A percentile compares a stretch with the other conserved stretches of the same genome.
These are phyloP conservation scores for Centropus bengalensis DNA, from an alignment of 2,113 vertebrate genomes.

Conservation along the genomic window DNA sequence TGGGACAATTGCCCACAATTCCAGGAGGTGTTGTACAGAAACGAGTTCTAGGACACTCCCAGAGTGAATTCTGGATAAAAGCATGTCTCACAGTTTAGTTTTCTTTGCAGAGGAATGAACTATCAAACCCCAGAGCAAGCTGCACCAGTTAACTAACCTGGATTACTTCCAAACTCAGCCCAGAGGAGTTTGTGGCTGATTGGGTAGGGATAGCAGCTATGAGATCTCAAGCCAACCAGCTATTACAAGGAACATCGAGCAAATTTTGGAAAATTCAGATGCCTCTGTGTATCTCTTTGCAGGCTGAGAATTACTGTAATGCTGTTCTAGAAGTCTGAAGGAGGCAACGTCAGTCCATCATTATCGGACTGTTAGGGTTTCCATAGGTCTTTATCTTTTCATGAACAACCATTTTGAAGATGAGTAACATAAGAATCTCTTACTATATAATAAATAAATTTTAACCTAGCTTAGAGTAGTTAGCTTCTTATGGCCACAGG, in stretches of 20 bases:
- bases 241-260: neutral
- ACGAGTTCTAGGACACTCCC: constrained; percentile 38
- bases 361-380: neutral
- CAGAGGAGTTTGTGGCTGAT: neutral
- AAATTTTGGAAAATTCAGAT: neutral
- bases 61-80: constrained; percentile 1
- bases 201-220: neutral
- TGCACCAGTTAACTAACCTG: constrained; percentile 16
- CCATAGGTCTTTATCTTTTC: neutral
- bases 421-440: neutral
- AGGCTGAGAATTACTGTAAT: neutral
- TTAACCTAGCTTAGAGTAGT: neutral
- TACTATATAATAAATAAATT: neutral
- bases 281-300: neutral
- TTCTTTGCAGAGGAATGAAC: neutral
- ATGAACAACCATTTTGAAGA: neutral
- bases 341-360: neutral
- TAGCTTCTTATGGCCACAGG: neutral
- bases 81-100: neutral
- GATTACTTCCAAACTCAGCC: neutral
- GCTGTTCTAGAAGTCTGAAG: neutral
- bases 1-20: neutral
- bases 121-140: neutral
- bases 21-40: neutral
- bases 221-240: neutral